Evolutionary conservation across 92 coral and sea anemone genomes (phyloP).

Genomic region (Epizoanthus rinbou): DNA sequence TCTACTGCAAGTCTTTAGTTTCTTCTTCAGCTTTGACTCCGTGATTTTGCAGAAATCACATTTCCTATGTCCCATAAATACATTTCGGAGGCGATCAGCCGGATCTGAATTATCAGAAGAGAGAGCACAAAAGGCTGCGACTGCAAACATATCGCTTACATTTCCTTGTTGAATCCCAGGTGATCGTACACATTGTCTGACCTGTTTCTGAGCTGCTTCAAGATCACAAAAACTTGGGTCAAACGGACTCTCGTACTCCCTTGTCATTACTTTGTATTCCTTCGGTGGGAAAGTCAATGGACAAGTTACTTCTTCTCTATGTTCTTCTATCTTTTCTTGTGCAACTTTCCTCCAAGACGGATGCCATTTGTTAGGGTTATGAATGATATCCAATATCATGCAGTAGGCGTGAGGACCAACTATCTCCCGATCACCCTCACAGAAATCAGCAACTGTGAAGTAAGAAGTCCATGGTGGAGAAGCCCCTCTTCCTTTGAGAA

Average conservation of each 20-base stretch:
- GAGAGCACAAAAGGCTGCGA: not conserved
- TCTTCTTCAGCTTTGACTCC: conserved; percentile 1
- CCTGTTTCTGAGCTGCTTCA: not conserved
- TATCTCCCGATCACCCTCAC: not conserved
- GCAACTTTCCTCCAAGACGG: conserved; percentile 3
- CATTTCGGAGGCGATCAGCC: not conserved
- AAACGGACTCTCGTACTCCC: not conserved
- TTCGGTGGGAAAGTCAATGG: not conserved
- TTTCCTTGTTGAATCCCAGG: not conserved
- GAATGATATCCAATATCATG: not conserved
- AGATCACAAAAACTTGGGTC: conserved; percentile 15
- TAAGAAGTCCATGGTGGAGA: not conserved
- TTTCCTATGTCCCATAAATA: not conserved
- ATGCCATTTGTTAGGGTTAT: conserved; percentile 1
- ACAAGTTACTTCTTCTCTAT: not conserved
- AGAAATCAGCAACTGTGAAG: not conserved
- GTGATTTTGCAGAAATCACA: conserved; percentile 1
- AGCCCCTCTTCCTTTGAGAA: conserved; percentile 1
- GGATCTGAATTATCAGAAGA: not conserved
- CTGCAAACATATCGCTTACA: not conserved
- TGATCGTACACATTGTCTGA: not conserved
- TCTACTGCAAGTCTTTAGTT: not conserved
- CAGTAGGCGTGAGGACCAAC: not conserved
- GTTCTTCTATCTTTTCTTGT: not conserved
- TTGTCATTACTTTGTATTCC: not conserved